Evolutionary conservation across 2,113 vertebrate species (phyloP), one percentile per base, ranked within the genome.

Genomic region (Aleadryas rufinucha): DNA sequence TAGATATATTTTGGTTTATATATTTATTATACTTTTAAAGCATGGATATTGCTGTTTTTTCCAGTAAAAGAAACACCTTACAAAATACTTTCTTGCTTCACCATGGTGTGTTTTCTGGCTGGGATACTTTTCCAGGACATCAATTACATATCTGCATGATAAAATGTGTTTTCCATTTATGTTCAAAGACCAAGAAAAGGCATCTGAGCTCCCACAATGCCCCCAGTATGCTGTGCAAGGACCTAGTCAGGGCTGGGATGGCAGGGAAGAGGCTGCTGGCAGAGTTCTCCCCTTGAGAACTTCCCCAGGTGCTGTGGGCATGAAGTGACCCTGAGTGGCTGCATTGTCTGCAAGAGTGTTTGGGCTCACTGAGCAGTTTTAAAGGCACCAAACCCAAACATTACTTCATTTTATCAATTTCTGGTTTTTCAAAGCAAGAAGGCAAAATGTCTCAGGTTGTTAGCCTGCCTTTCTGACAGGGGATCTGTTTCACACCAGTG

Each of bases 361-460:
- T 21, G 24, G 35, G 56, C 47, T 90, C 8, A 0, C 26, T 45
- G 31, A 70, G 26, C 7, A 14, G 17, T 78, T 84, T 65, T 37
- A 61, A 54, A 23, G 41, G 12, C 23, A 20, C 17, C 52, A 63
- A 70, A 50, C 7, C 4, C 28, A 66, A 61, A 5, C 11, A 12
- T 22, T n/a, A 14, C 12, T 56, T 80, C 31, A 19, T 53, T 87
- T 68, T 44, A 72, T 19, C 17, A 10, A 4, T 54, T 82, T 68
- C 52, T 54, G 23, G 2, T 24, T 78, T 94, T 93, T 44, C 20
- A 57, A 74, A 69, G 26, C 57, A 41, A 57, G 57, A 18, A 33
- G 37, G n/a, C n/a, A 59, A 57, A 75, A n/a, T 5, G 21, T 26
- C 33, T 63, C 0, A 0, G 15, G 37, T 72, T 0, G 0, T 61